Conservation (phyloP, 2,888 invertebrate species). For the Diaphora mendica region DNA sequence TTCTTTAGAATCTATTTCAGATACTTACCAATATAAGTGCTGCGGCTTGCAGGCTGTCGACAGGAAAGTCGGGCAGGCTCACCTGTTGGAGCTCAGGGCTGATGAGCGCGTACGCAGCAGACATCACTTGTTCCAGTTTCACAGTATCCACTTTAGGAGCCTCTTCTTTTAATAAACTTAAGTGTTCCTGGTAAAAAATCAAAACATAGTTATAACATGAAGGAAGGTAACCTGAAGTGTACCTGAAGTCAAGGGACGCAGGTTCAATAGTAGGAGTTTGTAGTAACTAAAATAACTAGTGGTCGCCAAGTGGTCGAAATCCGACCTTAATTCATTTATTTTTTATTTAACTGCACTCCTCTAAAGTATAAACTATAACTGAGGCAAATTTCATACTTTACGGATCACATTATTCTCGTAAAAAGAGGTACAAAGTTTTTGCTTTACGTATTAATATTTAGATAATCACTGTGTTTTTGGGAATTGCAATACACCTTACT, state of each 20-base stretch:
- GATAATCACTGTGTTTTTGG: too few relatives aligned
- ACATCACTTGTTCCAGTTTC: constrained; percentile 89
- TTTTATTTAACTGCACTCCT: too few relatives aligned
- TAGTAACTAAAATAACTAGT: not conserved
- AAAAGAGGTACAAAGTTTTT: too few relatives aligned
- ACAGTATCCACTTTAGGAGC: constrained; percentile 77
- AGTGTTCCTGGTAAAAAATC: constrained; percentile 77
- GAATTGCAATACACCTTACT: too few relatives aligned
- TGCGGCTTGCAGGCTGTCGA: constrained; percentile 91
- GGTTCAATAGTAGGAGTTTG: not conserved
- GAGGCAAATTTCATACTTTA: too few relatives aligned
- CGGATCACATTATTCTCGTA: too few relatives aligned
- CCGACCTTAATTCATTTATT: too few relatives aligned
- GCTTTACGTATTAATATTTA: too few relatives aligned
- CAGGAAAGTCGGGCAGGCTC: constrained; percentile 95
- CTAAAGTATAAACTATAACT: too few relatives aligned
- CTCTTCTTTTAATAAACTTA: constrained; percentile 73
- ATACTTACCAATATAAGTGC: constrained; percentile 89
- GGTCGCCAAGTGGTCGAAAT: too few relatives aligned
- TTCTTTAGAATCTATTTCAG: not conserved
- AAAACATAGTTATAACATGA: not conserved
- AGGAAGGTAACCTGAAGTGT: not conserved
- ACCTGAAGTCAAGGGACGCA: not conserved
- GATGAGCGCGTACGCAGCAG: constrained; percentile 92
- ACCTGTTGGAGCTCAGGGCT: constrained; percentile 91